Conservation (phyloP, 2,888 invertebrate genomes). For the Papilio demoleus region DNA sequence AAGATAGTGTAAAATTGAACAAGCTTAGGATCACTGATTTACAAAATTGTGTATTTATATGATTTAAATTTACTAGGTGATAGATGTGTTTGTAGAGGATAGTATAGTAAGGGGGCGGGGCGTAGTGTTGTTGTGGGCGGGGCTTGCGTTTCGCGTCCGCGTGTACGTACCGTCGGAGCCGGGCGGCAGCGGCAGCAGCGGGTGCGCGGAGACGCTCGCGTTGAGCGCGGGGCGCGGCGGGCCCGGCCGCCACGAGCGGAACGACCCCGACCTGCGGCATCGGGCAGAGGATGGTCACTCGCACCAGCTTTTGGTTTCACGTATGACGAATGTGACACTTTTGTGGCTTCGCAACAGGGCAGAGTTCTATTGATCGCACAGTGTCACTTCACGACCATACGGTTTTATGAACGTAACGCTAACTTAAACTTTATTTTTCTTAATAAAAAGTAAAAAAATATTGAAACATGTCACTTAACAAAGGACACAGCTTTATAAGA, state of each 20-base stretch:
- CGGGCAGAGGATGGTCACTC: slow-evolving; percentile 81
- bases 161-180: slow-evolving; percentile 83
- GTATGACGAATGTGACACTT: slow-evolving; percentile 41
- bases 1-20: background rate
- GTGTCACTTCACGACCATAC: slow-evolving; percentile 30
- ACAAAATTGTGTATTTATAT: background rate
- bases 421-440: background rate
- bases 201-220: slow-evolving; percentile 96
- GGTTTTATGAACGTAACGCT: background rate
- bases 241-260: slow-evolving; percentile 91
- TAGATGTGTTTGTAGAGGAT: background rate
- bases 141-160: slow-evolving; percentile 23
- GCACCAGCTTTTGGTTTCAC: slow-evolving; percentile 69
- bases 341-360: slow-evolving; percentile 41
- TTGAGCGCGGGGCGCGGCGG: slow-evolving; percentile 85
- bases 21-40: background rate
- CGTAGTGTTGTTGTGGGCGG: slow-evolving; percentile 7
- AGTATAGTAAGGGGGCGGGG: background rate
- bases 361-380: slow-evolving; percentile 3
- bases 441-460: background rate
- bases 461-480: background rate
- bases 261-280: slow-evolving; percentile 95
- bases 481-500: slow-evolving; percentile 19
- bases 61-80: background rate
- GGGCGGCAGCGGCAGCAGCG: slow-evolving; percentile 95